Evolutionary conservation across 2,113 vertebrate species (phyloP).

Genomic region (Cyrtonyx montezumae): DNA sequence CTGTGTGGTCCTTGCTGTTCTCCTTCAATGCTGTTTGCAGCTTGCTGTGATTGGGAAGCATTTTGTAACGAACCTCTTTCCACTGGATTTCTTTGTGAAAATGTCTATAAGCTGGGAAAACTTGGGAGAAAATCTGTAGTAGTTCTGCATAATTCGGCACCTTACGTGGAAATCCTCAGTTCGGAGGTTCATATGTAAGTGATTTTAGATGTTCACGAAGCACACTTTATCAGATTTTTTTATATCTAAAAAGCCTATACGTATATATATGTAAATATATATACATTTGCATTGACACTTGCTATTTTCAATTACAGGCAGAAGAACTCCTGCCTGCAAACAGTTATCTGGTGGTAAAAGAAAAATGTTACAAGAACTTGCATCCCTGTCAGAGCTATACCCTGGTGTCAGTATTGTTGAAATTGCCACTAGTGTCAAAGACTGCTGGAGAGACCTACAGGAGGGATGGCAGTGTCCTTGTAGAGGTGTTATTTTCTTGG

Average conservation of each 20-base stretch:
- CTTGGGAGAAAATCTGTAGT: background rate
- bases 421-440: background rate
- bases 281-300: background rate
- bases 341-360: background rate
- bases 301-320: background rate
- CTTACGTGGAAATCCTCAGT: background rate
- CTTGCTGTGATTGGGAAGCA: background rate
- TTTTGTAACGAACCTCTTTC: background rate
- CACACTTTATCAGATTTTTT: background rate
- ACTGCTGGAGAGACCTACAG: background rate
- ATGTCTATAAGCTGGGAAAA: background rate
- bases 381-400: background rate
- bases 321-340: background rate
- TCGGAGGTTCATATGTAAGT: background rate
- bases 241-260: background rate
- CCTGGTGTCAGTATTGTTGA: background rate
- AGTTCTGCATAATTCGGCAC: background rate
- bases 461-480: background rate
- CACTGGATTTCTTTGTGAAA: background rate
- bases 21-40: rapidly evolving
- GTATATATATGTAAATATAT: background rate
- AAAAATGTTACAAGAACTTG: background rate
- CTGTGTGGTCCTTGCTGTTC: background rate
- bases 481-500: background rate
- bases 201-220: background rate